A percentile compares a stretch with the other conserved stretches of the same genome.
These are phyloP conservation scores for Lasioglossum malachurum DNA, from an alignment of 2,888 invertebrate species.

Conservation along the genomic window DNA sequence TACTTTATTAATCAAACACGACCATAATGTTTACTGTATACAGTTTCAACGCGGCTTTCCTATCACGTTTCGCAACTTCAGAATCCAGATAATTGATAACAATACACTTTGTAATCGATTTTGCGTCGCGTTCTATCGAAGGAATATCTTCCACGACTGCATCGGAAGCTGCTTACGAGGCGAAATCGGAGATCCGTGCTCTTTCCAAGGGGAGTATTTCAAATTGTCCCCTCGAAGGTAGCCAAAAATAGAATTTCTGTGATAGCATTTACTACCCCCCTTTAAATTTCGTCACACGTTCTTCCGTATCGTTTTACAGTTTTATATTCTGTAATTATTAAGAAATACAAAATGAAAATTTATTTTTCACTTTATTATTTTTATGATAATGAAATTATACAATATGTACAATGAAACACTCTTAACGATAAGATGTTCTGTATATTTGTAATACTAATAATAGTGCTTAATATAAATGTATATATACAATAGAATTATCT, in stretches of 20 bases:
- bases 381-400: neutral
- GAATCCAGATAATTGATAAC: neutral
- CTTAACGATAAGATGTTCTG: neutral
- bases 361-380: neutral
- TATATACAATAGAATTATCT: too few relatives aligned
- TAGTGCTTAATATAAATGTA: neutral
- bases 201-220: constrained; percentile 69
- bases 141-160: constrained; percentile 8
- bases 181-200: constrained; percentile 68
- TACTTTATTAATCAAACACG: constrained; percentile 70
- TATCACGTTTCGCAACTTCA: neutral
- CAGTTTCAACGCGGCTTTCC: neutral
- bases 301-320: neutral
- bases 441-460: too few relatives aligned
- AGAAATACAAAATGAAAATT: neutral
- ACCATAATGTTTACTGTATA: constrained; percentile 7
- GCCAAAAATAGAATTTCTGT: constrained; percentile 58
- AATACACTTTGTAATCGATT: neutral
- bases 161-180: constrained; percentile 62
- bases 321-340: neutral
- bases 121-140: neutral
- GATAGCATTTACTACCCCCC: constrained; percentile 20
- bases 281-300: neutral
- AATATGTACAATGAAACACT: neutral
- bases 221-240: constrained; percentile 72